phyloP scores from a whole-genome alignment of 1,140 invertebrate species.

The Dreissena polymorpha region DNA sequence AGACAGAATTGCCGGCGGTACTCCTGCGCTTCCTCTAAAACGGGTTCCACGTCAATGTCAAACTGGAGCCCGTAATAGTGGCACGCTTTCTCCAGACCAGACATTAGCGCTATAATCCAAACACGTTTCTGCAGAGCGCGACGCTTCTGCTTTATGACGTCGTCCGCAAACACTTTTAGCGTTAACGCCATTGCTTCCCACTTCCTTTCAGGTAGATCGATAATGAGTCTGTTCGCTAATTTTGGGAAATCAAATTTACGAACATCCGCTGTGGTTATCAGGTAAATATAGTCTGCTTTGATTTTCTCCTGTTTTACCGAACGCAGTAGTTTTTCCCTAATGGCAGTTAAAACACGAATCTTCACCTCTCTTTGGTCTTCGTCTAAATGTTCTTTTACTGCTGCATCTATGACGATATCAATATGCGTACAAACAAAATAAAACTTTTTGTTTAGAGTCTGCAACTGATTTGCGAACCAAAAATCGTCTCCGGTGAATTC shows the following conservation, averaged over 20 bases:
- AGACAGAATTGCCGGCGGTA: constrained; percentile 47
- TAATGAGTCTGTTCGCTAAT: constrained; percentile 30
- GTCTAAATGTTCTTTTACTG: constrained; percentile 20
- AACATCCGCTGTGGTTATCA: constrained; percentile 40
- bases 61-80: constrained; percentile 43
- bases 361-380: constrained; percentile 30
- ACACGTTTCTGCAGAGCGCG: constrained; percentile 43
- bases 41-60: constrained; percentile 36
- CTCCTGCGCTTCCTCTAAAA: constrained; percentile 35
- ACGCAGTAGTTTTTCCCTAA: neutral
- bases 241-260: constrained; percentile 51
- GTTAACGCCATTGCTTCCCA: constrained; percentile 49
- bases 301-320: constrained; percentile 38
- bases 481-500: constrained; percentile 43
- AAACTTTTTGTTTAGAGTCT: constrained; percentile 32
- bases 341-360: constrained; percentile 25
- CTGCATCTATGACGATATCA: constrained; percentile 26
- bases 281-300: constrained; percentile 38
- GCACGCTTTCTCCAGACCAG: constrained; percentile 26
- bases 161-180: constrained; percentile 23
- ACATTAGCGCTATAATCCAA: constrained; percentile 50
- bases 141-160: constrained; percentile 42
- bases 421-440: constrained; percentile 43
- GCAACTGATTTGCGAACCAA: constrained; percentile 45
- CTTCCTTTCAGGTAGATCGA: constrained; percentile 29